Conservation (phyloP, 2,888 invertebrate genomes). For the Prenolepis imparis region DNA sequence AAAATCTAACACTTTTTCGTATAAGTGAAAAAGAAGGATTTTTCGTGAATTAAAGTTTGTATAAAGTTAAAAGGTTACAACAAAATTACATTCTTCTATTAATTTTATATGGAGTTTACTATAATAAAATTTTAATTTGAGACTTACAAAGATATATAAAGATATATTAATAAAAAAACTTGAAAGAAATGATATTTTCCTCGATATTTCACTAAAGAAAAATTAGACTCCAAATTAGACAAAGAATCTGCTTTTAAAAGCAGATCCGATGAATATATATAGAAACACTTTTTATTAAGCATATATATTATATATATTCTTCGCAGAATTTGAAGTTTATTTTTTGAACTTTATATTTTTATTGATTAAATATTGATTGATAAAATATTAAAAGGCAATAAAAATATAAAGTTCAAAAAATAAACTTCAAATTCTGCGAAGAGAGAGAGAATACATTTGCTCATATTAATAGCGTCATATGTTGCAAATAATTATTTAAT, state of each 20-base stretch:
- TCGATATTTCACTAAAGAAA: background rate
- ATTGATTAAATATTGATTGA: too few species aligned
- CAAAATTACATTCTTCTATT: background rate
- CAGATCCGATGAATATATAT: background rate
- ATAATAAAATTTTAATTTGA: background rate
- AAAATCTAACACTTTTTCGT: background rate
- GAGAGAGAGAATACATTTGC: background rate
- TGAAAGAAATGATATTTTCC: background rate
- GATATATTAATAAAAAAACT: background rate
- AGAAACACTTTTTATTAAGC: background rate
- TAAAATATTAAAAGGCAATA: too few species aligned
- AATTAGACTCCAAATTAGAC: background rate
- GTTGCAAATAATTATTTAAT: background rate
- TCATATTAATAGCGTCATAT: background rate
- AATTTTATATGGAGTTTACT: background rate
- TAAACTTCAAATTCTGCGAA: background rate
- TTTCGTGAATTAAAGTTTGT: background rate
- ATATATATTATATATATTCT: too few species aligned
- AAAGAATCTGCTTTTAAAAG: background rate
- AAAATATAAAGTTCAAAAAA: background rate
- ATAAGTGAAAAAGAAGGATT: background rate
- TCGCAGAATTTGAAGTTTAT: background rate
- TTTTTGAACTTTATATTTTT: background rate
- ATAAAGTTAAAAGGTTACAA: background rate
- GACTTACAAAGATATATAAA: background rate